Percentiles rank a stretch among this genome's conserved stretches.
phyloP scores from a whole-genome alignment of 2,888 invertebrate species.

The Eurytoma adleriae region DNA sequence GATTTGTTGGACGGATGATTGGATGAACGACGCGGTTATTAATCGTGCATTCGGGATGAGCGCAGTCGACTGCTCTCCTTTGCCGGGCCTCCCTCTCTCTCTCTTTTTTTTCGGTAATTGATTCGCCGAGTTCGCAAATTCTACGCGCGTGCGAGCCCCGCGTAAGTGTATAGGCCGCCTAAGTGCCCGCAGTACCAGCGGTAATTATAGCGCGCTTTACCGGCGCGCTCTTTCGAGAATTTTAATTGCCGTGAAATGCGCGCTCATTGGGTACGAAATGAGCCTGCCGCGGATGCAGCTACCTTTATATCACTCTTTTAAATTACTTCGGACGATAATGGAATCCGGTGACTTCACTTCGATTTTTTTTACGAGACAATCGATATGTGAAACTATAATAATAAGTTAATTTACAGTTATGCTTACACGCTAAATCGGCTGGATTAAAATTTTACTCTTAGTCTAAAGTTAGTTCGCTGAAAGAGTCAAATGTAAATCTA shows the following conservation, averaged over 20 bases:
- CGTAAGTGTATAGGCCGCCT: background rate
- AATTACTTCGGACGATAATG: too few species aligned
- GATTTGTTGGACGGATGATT: constrained; percentile 55
- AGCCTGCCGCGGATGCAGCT: background rate
- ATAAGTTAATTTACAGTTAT: too few species aligned
- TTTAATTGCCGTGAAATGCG: constrained; percentile 23
- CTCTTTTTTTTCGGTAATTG: constrained; percentile 47
- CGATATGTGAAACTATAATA: too few species aligned
- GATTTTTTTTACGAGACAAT: too few species aligned
- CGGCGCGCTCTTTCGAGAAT: constrained; percentile 7
- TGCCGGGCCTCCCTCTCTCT: background rate
- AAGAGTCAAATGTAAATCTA: too few species aligned
- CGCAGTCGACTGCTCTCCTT: constrained; percentile 24
- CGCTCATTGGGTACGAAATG: constrained; percentile 10
- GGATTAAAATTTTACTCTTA: too few species aligned
- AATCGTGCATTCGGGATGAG: constrained; percentile 52
- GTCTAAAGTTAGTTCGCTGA: too few species aligned
- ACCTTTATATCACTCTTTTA: too few species aligned
- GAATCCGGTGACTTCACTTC: too few species aligned
- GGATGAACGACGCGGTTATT: constrained; percentile 56
- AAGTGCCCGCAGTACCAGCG: background rate
- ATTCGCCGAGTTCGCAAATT: constrained; percentile 42
- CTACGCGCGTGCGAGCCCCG: background rate
- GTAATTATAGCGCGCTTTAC: background rate
- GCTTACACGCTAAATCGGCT: too few species aligned